Evolutionary conservation across 2,113 vertebrate species (phyloP).

Genomic region (Rhea americana): DNA sequence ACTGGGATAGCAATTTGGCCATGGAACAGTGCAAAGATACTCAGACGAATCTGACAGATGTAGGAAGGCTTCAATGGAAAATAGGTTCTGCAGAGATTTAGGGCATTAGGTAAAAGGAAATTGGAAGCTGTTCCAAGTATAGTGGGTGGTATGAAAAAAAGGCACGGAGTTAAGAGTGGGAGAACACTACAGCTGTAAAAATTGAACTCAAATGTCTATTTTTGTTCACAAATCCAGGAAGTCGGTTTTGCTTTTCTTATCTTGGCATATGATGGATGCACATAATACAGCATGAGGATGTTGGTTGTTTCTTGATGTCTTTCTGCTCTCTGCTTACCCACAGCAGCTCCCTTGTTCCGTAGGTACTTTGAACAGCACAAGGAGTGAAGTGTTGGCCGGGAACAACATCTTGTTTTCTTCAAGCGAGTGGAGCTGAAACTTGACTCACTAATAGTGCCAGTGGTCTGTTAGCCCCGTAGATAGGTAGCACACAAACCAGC

Average conservation of each 20-base stretch:
- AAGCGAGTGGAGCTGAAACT: neutral
- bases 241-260: constrained; percentile 15
- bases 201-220: neutral
- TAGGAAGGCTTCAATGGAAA: constrained; percentile 7
- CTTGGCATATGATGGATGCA: neutral
- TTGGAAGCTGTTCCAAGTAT: constrained; percentile 3
- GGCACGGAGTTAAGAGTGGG: neutral
- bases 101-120: constrained; percentile 50
- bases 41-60: neutral
- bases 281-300: neutral
- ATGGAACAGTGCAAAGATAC: neutral
- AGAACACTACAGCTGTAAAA: constrained; percentile 2
- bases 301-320: neutral
- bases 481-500: constrained; percentile 24
- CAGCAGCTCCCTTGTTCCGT: neutral
- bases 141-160: constrained; percentile 27
- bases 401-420: neutral
- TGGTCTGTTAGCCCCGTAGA: constrained; percentile 25
- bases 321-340: neutral
- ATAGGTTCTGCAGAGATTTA: constrained; percentile 11
- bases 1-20: neutral
- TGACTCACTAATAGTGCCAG: neutral
- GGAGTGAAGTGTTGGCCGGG: neutral
- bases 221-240: neutral
- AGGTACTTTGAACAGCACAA: neutral